Base-by-base conservation (phyloP, 2,888 invertebrate species). In the Laothoe populi region DNA sequence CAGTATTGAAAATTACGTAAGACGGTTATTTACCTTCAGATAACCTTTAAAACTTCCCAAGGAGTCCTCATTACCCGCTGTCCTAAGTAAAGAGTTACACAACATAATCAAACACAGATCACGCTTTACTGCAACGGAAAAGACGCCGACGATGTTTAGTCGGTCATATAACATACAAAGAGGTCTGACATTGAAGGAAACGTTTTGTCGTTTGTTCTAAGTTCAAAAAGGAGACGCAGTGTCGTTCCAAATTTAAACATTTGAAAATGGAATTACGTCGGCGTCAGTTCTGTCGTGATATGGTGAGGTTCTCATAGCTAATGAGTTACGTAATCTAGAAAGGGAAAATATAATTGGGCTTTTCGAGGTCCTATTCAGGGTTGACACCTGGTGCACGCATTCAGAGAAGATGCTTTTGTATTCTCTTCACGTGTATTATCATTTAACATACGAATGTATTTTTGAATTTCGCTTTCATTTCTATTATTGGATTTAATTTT, bases 1-100 rank as follows among this genome's bases (percentile, higher is more conserved):
- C 16, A 44, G 19, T 45, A 1, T 21, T 3, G 21, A 45, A 21
- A 19, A 7, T 45, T 31, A 31, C 13, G 8, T 16, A 19, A 49
- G 5, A 11, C n/a, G n/a, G 16, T 26, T 53, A 19, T 35, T 19
- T 44, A 44, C 1, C 1, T 7, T n/a, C 13, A 49, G 7, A 7
- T 35, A 35, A 53, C 19, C 31, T 19, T 16, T 13, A 10, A 53
- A 49, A 49, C 49, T 49, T 26, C 16, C 49, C 11, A 31, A 53
- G 35, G 4, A 53, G 53, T 49, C 3, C 49, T 49, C 49, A 53
- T 53, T 35, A 5, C 7, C 53, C 53, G 1, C 1, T 11, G 23
- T 35, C 35, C 53, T 21, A 21, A 53, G 35, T 31, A 53, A 53
- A 53, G 53, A 31, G 11, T 53, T 19, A 4, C 31, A 53, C 44